Conservation (phyloP, 2,888 invertebrate species). For the Phalangium opilio region DNA sequence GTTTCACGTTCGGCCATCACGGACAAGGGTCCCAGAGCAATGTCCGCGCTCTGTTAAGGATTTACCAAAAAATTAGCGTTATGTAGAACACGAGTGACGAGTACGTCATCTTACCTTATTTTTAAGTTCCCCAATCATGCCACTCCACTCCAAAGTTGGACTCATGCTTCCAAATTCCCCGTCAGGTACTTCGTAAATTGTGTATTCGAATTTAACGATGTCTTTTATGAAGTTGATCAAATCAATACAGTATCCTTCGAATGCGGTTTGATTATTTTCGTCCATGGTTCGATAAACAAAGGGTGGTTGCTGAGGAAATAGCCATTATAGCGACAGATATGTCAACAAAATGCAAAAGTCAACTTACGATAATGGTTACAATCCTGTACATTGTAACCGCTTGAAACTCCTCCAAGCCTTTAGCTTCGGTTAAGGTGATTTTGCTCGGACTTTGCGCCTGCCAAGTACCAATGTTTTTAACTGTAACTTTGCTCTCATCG, state of each 20-base stretch:
- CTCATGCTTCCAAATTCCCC: constrained; percentile 77
- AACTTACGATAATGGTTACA: constrained; percentile 61
- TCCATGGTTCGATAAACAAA: constrained; percentile 32
- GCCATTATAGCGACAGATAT: not conserved
- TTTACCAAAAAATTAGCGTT: no score
- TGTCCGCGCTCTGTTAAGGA: constrained; percentile 55
- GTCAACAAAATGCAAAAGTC: not conserved
- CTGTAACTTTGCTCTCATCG: not conserved
- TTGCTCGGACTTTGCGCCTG: constrained; percentile 31
- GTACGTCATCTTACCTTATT: constrained; percentile 50
- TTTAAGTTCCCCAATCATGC: constrained; percentile 58
- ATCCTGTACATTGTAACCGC: constrained; percentile 73
- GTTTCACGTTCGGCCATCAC: constrained; percentile 96
- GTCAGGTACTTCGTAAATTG: constrained; percentile 62
- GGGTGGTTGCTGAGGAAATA: constrained; percentile 34
- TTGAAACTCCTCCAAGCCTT: constrained; percentile 43
- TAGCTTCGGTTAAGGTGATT: constrained; percentile 46
- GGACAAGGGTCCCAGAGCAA: constrained; percentile 79
- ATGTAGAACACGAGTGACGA: no score
- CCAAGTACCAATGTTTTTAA: no score
- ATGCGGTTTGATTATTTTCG: constrained; percentile 28
- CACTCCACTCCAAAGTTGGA: constrained; percentile 59
- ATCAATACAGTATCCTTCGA: constrained; percentile 80
- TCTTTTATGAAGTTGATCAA: constrained; percentile 71
- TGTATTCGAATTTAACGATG: constrained; percentile 76